Conservation (phyloP, 2,888 invertebrate species). For the Eurytoma adleriae region DNA sequence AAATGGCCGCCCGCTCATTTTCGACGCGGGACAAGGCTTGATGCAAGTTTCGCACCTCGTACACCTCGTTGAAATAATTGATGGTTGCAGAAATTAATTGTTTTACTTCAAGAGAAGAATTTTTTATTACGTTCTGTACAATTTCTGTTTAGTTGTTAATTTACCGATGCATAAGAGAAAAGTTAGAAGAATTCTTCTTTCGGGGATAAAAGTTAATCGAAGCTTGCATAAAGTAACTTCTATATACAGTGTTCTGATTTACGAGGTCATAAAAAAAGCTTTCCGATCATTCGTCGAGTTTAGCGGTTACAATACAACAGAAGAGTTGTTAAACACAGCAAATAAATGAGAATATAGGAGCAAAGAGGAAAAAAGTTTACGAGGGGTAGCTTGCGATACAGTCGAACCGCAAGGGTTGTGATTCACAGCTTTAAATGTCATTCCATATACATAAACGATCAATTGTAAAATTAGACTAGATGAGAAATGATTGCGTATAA, state of each 20-base stretch:
- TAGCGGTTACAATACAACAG: conserved; percentile 69
- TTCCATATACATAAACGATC: too few relatives aligned
- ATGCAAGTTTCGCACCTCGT: conserved; percentile 46
- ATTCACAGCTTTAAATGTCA: too few relatives aligned
- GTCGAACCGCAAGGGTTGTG: conserved; percentile 32
- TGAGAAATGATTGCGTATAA: too few relatives aligned
- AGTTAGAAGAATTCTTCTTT: background rate
- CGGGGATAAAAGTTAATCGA: conserved; percentile 14
- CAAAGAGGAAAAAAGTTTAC: conserved; percentile 62
- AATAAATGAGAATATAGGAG: conserved; percentile 72
- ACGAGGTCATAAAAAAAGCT: conserved; percentile 60
- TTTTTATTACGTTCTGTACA: too few relatives aligned
- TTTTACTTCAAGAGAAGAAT: background rate
- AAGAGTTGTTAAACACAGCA: conserved; percentile 71
- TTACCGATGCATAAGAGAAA: too few relatives aligned
- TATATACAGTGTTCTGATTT: conserved; percentile 66
- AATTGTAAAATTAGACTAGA: too few relatives aligned
- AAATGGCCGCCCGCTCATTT: conserved; percentile 54
- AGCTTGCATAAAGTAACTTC: conserved; percentile 40
- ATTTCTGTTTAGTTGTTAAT: too few relatives aligned
- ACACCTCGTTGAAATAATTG: background rate
- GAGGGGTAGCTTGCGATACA: conserved; percentile 11
- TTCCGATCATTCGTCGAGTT: conserved; percentile 69
- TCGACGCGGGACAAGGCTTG: conserved; percentile 42
- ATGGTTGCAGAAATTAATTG: too few relatives aligned